Evolutionary conservation across 2,797 vertebrate species (phyloP), one percentile per base, ranked within the genome.

Genomic region (Gymnodraco acuticeps): DNA sequence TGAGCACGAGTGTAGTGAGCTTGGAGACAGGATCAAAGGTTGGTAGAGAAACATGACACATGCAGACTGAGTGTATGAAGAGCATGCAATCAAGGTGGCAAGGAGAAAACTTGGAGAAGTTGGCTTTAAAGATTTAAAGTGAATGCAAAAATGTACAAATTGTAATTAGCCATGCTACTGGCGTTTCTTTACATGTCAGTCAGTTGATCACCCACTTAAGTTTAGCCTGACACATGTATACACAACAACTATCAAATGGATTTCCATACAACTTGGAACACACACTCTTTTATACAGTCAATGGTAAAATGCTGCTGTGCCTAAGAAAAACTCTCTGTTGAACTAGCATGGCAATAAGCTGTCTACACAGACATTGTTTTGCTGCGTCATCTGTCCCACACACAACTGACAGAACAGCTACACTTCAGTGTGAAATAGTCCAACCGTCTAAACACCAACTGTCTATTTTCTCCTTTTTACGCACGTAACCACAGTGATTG

Each of bases 11-110:
- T 68, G 64, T 10, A 68, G 41, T 11, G 4, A 80, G 17, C 59
- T 65, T 4, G 54, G 75, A 51, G 70, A 84, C 42, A 48, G 79
- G 66, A 81, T 70, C 76, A 87, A 81, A 87, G 84, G 8, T 65
- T 45, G 20, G 50, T 10, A 19, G 56, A 51, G 20, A 74, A 64
- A 68, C 33, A 38, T 38, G 31, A 74, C 64, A 68, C 33, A 38
- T 38, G 33, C 33, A 38, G 33, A 38, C 33, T 38, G 33, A 38
- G 33, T 38, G 33, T 38, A 38, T 38, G 33, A 38, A 38, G 33
- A 38, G 33, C 33, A 38, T 38, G 33, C 33, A 38, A 38, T 38
- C 33, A 7, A 7, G 8, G 33, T 38, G 7, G 33, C 7, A 38
- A 38, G 7, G 33, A 38, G 33, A 38, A 38, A 38, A 38, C 33